phyloP scores from a whole-genome alignment of 2,113 vertebrate species.

The Pitta sordida region DNA sequence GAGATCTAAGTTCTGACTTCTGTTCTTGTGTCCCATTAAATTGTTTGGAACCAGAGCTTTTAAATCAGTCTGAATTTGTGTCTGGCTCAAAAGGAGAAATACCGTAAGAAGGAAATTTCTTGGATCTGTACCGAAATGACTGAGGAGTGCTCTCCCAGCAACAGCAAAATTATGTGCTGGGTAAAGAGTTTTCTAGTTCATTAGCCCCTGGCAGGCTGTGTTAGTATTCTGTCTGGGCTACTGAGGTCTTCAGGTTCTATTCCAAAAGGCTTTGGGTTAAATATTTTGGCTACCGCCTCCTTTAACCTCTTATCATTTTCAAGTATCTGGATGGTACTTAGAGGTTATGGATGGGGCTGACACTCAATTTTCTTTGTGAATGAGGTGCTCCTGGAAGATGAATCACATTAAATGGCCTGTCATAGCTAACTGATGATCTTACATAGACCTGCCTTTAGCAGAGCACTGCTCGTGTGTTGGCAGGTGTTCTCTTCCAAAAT shows the following conservation, averaged over 20 bases:
- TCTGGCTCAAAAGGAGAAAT: slow-evolving; percentile 33
- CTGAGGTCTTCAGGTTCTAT: slow-evolving; percentile 55
- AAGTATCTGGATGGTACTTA: slow-evolving; percentile 59
- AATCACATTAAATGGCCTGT: slow-evolving; percentile 63
- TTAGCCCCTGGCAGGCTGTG: slow-evolving; percentile 66
- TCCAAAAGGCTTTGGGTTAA: slow-evolving; percentile 67
- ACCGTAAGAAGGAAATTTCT: slow-evolving; percentile 35
- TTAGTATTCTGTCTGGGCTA: slow-evolving; percentile 66
- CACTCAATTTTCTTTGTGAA: slow-evolving; percentile 65
- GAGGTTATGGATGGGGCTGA: slow-evolving; percentile 69
- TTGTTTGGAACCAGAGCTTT: slow-evolving; percentile 8
- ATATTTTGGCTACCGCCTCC: slow-evolving; percentile 69
- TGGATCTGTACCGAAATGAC: slow-evolving; percentile 47
- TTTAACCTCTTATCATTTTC: slow-evolving; percentile 65
- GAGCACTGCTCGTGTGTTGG: background rate
- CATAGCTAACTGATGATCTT: slow-evolving; percentile 39
- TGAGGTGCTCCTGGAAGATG: slow-evolving; percentile 64
- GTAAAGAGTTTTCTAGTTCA: slow-evolving; percentile 39
- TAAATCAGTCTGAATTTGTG: slow-evolving; percentile 37
- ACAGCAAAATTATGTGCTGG: slow-evolving; percentile 56
- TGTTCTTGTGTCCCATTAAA: background rate
- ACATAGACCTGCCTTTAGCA: slow-evolving; percentile 9
- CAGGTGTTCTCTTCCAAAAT: slow-evolving; percentile 35
- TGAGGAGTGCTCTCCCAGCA: slow-evolving; percentile 51
- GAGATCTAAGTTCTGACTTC: background rate